phyloP scores from a whole-genome alignment of 2,888 invertebrate genomes.

The Caenorhabditis sinica region DNA sequence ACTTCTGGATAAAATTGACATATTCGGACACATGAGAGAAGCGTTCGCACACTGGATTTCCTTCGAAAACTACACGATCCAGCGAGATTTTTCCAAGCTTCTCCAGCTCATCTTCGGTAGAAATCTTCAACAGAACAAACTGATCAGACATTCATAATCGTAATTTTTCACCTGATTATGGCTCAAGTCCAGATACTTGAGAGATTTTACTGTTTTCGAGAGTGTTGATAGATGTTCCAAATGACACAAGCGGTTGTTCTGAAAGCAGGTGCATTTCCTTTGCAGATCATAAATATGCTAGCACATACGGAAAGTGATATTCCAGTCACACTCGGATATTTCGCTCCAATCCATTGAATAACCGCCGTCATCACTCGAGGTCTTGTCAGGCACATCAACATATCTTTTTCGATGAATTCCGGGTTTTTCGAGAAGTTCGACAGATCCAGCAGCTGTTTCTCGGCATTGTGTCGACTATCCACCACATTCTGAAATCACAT shows the following conservation, averaged over 20 bases:
- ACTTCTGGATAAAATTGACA: slow-evolving; percentile 73
- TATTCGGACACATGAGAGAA: slow-evolving; percentile 65
- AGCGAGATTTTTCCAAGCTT: slow-evolving; percentile 75
- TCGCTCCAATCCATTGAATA: slow-evolving; percentile 73
- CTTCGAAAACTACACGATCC: slow-evolving; percentile 78
- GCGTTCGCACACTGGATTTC: slow-evolving; percentile 76
- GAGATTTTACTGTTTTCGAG: slow-evolving; percentile 69
- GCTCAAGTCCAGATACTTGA: slow-evolving; percentile 79
- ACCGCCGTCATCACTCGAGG: slow-evolving; percentile 78
- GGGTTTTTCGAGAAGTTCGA: slow-evolving; percentile 76
- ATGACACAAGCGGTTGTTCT: slow-evolving; percentile 76
- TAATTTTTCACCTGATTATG: slow-evolving; percentile 76
- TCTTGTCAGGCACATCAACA: slow-evolving; percentile 74
- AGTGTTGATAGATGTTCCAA: slow-evolving; percentile 76
- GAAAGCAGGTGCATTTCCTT: neutral
- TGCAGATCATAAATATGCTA: neutral
- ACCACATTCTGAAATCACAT: slow-evolving; percentile 71
- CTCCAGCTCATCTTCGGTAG: slow-evolving; percentile 72
- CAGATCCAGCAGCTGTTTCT: slow-evolving; percentile 76
- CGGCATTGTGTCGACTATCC: slow-evolving; percentile 71
- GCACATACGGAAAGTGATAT: slow-evolving; percentile 67
- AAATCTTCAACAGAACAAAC: slow-evolving; percentile 70
- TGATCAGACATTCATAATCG: neutral
- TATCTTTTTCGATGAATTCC: slow-evolving; percentile 63
- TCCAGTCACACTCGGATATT: slow-evolving; percentile 74